A percentile compares a stretch with the other conserved stretches of the same genome.
Evolutionary conservation across 2,888 invertebrate species (phyloP).

Genomic region (Ochropacha duplaris): DNA sequence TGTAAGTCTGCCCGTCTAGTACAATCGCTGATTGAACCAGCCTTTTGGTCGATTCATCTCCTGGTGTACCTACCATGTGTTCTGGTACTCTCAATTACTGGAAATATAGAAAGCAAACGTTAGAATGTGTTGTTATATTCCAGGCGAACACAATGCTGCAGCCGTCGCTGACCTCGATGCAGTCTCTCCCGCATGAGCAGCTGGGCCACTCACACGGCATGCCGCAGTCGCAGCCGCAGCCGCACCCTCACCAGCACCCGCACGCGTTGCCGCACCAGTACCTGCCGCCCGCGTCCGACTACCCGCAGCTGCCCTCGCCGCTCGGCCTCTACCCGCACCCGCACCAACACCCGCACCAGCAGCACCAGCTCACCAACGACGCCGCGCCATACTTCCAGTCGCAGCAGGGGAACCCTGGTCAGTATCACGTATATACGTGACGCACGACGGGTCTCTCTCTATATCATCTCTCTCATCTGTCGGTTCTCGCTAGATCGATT

Average conservation of each 20-base stretch:
- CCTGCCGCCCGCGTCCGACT: constrained; percentile 29
- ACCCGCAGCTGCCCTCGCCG: constrained; percentile 31
- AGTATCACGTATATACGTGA: too few species aligned
- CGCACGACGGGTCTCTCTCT: too few species aligned
- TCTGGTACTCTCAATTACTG: too few species aligned
- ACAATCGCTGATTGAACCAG: too few species aligned
- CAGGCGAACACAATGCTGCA: constrained; percentile 44
- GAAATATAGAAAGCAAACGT: too few species aligned
- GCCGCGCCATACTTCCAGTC: constrained; percentile 55
- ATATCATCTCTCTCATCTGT: too few species aligned
- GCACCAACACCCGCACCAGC: constrained; percentile 20
- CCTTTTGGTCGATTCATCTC: too few species aligned
- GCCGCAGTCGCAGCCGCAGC: constrained; percentile 40
- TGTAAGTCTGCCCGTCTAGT: too few species aligned
- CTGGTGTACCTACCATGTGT: too few species aligned
- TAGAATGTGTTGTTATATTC: constrained; percentile 10
- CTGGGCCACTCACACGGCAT: constrained; percentile 41
- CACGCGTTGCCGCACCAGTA: constrained; percentile 38
- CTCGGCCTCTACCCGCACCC: constrained; percentile 21
- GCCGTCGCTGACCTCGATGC: constrained; percentile 34
- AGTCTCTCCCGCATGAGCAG: constrained; percentile 46
- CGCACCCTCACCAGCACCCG: constrained; percentile 49
- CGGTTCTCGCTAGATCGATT: too few species aligned
- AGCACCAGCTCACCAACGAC: constrained; percentile 44
- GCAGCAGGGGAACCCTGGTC: neutral